These are phyloP conservation scores for Drymonia ruficornis DNA, from an alignment of 2,888 invertebrate species.

Conservation along the genomic window DNA sequence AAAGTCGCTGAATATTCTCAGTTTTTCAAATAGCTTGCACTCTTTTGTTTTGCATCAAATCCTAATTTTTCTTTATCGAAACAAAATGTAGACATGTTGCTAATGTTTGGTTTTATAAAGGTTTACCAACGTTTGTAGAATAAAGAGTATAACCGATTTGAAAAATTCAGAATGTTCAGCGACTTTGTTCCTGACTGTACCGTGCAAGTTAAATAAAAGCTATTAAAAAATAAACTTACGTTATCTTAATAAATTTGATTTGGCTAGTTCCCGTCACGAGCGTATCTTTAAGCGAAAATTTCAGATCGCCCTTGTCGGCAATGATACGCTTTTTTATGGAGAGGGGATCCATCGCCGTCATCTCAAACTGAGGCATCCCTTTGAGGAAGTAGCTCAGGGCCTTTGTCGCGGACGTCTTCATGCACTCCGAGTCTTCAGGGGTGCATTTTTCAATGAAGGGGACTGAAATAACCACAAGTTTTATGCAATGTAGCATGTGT, in stretches of 20 bases:
- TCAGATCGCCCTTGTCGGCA: conserved; percentile 33
- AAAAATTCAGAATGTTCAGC: no score
- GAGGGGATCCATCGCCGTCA: conserved; percentile 42
- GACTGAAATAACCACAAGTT: conserved; percentile 26
- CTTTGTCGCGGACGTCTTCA: conserved; percentile 26
- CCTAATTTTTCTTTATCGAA: no score
- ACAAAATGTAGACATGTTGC: no score
- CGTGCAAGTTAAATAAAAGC: no score
- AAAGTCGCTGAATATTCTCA: no score
- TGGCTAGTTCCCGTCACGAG: conserved; percentile 30
- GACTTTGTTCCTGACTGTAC: no score
- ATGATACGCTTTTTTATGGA: conserved; percentile 25
- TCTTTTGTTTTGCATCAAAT: no score
- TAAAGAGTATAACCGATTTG: no score
- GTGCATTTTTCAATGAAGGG: conserved; percentile 48
- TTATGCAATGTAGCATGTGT: no score
- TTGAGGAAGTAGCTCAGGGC: conserved; percentile 30
- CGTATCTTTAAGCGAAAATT: conserved; percentile 38
- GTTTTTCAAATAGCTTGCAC: no score
- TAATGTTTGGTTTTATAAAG: no score
- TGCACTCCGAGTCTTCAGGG: conserved; percentile 35
- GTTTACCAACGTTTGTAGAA: no score
- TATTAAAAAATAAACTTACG: conserved; percentile 44
- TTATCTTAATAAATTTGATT: conserved; percentile 36
- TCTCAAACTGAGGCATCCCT: conserved; percentile 38